Evolutionary conservation across 1,140 invertebrate genomes (phyloP), one percentile per base, ranked within the genome.

Genomic region (Danaus melanippus): DNA sequence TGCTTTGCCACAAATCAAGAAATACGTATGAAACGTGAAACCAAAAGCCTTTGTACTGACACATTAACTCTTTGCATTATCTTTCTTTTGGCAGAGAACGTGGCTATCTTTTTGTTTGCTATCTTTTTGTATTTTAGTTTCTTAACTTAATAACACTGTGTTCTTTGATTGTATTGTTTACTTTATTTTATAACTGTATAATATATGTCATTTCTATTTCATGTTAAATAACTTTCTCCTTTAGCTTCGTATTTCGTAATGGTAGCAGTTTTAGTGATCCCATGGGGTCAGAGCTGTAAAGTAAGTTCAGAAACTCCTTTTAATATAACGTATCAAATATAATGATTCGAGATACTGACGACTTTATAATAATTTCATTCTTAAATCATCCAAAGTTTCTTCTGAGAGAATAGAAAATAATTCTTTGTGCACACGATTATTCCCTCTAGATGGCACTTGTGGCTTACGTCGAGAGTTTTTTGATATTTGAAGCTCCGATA

Each of bases 1-100:
- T 69, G 67, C 66, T 66, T 71, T 64, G 62, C 64, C 64, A 69
- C 73, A 71, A 76, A 74, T 74, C 69, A 72, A 64, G 58, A 63
- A 62, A 50, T 57, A 53, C 56, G 42, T 42, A 57, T 65, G 64
- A 63, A 62, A 68, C 53, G 62, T 66, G 21, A 73, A 67, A 71
- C 63, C 58, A 64, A 49, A 60, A 58, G 60, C 56, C 55, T 73
- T 71, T 73, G 64, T 71, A 58, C 59, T 66, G 71, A 69, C 68
- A 62, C 69, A 71, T 71, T 76, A 74, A 71, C 58, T 69, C 63
- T 69, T 67, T 70, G 62, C 66, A 57, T 69, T 72, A 69, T 56
- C 46, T 21, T 68, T 67, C 57, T 63, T 63, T 63, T 64, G 59
- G 51, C 61, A 69, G 66, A 54, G 53, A 54, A 64, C 56, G 46